Conservation (phyloP, 2,888 invertebrate genomes). For the Ennomos quercinarius region DNA sequence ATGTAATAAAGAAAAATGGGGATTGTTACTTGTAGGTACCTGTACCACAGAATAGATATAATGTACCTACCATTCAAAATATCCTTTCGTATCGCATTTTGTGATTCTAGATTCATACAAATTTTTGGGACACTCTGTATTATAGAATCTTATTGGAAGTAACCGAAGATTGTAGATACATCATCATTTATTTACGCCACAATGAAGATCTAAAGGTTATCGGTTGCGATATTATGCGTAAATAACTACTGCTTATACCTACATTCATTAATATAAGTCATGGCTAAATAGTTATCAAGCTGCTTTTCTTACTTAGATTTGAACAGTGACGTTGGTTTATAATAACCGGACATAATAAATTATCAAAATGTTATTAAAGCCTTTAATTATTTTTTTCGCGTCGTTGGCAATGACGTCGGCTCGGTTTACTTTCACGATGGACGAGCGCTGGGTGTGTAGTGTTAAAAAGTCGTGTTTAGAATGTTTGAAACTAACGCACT, state of each 20-base stretch:
- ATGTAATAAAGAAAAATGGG: too few species aligned
- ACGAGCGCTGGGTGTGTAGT: constrained; percentile 67
- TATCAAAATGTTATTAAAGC: constrained; percentile 42
- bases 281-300: constrained; percentile 60
- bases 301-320: constrained; percentile 25
- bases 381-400: constrained; percentile 40
- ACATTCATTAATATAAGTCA: constrained; percentile 61
- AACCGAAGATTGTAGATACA: constrained; percentile 8
- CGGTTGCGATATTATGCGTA: constrained; percentile 55
- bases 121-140: too few species aligned
- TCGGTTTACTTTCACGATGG: constrained; percentile 50
- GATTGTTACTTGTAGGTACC: too few species aligned
- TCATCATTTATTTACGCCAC: constrained; percentile 52
- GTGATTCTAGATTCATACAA: too few species aligned
- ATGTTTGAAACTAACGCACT: constrained; percentile 69
- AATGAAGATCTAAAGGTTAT: constrained; percentile 69
- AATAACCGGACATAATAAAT: constrained; percentile 17
- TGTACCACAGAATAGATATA: too few species aligned
- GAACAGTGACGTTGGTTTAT: constrained; percentile 22
- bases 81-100: too few species aligned
- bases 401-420: constrained; percentile 41
- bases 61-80: too few species aligned
- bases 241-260: constrained; percentile 41
- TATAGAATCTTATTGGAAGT: too few species aligned
- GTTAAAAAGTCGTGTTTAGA: constrained; percentile 70